Evolutionary conservation across 2,113 vertebrate species (phyloP).

Genomic region (Festucalex cinctus): DNA sequence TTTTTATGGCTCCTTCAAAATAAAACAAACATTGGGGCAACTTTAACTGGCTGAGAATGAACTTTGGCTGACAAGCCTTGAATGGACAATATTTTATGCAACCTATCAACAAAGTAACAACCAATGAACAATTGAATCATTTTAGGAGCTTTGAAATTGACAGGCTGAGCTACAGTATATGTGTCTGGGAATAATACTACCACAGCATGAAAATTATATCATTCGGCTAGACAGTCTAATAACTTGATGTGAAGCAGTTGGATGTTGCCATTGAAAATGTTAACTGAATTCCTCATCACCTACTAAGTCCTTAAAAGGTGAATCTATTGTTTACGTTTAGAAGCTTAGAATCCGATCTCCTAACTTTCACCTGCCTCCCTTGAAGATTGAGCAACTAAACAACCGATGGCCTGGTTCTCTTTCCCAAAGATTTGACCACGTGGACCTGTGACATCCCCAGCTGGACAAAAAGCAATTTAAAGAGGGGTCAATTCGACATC

Average conservation of each 20-base stretch:
- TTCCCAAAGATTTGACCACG: slow-evolving; percentile 51
- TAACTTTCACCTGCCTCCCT: slow-evolving; percentile 16
- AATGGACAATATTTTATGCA: neutral
- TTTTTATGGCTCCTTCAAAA: slow-evolving; percentile 73
- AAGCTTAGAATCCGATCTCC: neutral
- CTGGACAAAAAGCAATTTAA: slow-evolving; percentile 51
- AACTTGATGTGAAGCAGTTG: neutral
- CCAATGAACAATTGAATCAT: neutral
- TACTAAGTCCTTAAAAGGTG: neutral
- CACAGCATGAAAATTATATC: no score
- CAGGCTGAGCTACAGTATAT: no score
- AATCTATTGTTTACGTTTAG: neutral
- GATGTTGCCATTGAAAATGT: neutral
- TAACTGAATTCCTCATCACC: neutral
- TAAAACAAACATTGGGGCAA: slow-evolving; percentile 63
- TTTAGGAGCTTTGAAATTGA: neutral
- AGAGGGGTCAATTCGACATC: slow-evolving; percentile 54
- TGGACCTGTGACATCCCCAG: slow-evolving; percentile 53
- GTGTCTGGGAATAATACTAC: no score
- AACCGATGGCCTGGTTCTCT: slow-evolving; percentile 46
- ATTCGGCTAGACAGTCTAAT: neutral
- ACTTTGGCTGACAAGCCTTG: slow-evolving; percentile 2
- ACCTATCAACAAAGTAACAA: neutral
- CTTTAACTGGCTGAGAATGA: slow-evolving; percentile 29
- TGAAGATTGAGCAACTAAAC: slow-evolving; percentile 35